Evolutionary conservation across 2,113 vertebrate genomes (phyloP), one percentile per base, ranked within the genome.

Genomic region (Brachionichthys hirsutus): DNA sequence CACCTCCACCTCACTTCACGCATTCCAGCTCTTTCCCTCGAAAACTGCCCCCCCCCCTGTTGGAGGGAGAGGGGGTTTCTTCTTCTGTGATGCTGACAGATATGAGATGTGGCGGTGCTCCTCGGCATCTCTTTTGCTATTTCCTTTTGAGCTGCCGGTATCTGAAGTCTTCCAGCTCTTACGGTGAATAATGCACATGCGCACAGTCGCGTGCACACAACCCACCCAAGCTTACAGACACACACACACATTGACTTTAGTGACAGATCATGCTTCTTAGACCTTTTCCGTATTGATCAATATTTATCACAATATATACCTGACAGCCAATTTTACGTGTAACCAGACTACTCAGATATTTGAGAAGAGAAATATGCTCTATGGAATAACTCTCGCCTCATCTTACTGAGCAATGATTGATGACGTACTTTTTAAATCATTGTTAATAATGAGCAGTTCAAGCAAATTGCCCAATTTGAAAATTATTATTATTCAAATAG

Each of bases 31-130:
- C 61, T 12, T 50, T 13, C 34, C 22, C 35, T n/a, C 7, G 55
- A 58, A 49, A 54, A 20, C 46, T 10, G 22, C 2, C 2, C 49
- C 53, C 54, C n/a, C n/a, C n/a, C n/a, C 46, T 45, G 51, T 52
- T 59, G 12, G 16, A 68, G 16, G 34, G 18, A 54, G 24, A 30
- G 24, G 47, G 19, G 20, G 14, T 16, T 63, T 59, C 68, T 69
- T 67, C 64, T 15, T 55, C 49, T 68, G 60, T 64, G 76, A 67
- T 62, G 56, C 65, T 75, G 70, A 86, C 79, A 81, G 81, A 82
- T 76, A 47, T 50, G 64, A 75, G 70, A 18, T 14, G 58, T 65
- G 70, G 55, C 38, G 7, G 57, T 41, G 22, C 59, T 64, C 36
- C 1, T 17, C 58, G 61, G 58, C 68, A 11, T 70, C 64, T 67